phyloP scores from a whole-genome alignment of 2,113 vertebrate species.

The Probosciger aterrimus region DNA sequence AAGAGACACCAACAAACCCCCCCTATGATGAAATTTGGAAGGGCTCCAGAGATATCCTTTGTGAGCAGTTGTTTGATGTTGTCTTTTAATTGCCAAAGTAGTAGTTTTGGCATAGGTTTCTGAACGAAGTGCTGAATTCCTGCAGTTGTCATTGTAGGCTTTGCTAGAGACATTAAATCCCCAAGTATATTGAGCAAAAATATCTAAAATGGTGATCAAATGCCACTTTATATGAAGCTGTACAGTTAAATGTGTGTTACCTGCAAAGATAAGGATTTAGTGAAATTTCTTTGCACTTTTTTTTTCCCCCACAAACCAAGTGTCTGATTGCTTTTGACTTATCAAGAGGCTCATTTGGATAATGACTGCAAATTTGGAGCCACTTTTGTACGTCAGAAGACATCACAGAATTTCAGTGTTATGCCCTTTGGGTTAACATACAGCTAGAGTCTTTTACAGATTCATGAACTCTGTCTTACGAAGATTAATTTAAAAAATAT shows the following conservation, averaged over 20 bases:
- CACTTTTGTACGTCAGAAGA: conserved; percentile 75
- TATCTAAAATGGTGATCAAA: not conserved
- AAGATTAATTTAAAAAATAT: conserved; percentile 69
- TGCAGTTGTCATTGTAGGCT: not conserved
- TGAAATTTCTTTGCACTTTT: not conserved
- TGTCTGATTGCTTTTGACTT: conserved; percentile 60
- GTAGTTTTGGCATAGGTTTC: not conserved
- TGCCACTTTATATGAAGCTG: not conserved
- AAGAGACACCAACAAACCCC: too few species aligned
- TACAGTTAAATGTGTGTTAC: not conserved
- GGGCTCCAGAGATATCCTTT: not conserved
- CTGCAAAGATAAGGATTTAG: not conserved
- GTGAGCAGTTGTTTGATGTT: too few species aligned
- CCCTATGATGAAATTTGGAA: not conserved
- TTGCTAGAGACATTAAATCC: not conserved
- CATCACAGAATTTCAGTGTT: conserved; percentile 74
- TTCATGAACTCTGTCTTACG: conserved; percentile 77
- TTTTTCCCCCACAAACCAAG: conserved; percentile 32
- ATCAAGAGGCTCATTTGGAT: conserved; percentile 75
- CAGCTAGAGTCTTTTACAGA: conserved; percentile 70
- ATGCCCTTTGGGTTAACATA: conserved; percentile 78
- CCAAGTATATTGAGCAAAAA: accelerated
- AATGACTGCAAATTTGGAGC: conserved; percentile 80
- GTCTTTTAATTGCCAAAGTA: not conserved
- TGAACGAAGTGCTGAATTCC: not conserved